phyloP scores from a whole-genome alignment of 2,888 invertebrate genomes.

The Athalia cordata region DNA sequence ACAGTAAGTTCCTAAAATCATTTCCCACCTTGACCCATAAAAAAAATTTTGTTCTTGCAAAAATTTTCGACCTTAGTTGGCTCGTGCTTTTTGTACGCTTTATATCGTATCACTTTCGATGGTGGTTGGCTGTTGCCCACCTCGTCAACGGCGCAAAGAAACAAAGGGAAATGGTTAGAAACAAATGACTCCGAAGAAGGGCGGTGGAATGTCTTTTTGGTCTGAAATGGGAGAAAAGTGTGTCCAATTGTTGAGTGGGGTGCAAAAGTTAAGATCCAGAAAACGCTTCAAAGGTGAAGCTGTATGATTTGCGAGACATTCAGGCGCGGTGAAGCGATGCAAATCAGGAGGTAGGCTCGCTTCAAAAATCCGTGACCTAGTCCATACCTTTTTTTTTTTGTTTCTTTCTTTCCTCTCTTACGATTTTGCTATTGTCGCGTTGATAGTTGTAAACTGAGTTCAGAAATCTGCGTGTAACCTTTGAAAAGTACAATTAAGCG shows the following conservation, averaged over 20 bases:
- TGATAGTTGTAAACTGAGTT: background rate
- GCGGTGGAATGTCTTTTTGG: conserved; percentile 45
- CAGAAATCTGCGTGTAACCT: background rate
- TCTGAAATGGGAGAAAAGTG: conserved; percentile 50
- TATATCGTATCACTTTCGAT: background rate
- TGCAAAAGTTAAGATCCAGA: conserved; percentile 50
- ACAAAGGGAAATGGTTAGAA: conserved; percentile 54
- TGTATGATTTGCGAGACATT: conserved; percentile 58
- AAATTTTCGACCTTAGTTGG: too few species aligned
- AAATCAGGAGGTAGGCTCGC: conserved; percentile 62
- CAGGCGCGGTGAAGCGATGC: conserved; percentile 63
- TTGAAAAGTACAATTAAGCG: too few species aligned
- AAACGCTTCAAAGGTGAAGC: conserved; percentile 8
- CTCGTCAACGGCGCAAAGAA: conserved; percentile 50
- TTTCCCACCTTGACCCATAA: too few species aligned
- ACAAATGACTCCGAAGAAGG: conserved; percentile 55
- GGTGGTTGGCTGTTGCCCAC: background rate
- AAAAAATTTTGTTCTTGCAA: too few species aligned
- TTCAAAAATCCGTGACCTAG: background rate
- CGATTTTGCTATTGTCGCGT: background rate
- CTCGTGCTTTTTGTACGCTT: background rate
- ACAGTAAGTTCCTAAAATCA: too few species aligned
- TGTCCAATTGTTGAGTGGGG: conserved; percentile 59
- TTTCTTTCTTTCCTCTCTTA: background rate
- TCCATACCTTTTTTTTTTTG: background rate